Evolutionary conservation across 2,888 invertebrate genomes (phyloP).

Genomic region (Harpagoxenus sublaevis): DNA sequence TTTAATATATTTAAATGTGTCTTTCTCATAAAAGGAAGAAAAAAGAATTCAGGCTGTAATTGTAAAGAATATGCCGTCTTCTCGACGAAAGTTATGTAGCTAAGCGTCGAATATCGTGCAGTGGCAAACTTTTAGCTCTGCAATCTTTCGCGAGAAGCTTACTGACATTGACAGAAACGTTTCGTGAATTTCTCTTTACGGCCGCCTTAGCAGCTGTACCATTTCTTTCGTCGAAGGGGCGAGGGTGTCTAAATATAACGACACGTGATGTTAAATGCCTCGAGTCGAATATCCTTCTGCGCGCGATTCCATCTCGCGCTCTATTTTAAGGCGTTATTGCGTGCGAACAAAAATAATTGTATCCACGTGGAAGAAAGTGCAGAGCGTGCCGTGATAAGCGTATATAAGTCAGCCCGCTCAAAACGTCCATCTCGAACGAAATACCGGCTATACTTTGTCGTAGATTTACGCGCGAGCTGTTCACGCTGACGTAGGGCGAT

Average conservation of each 20-base stretch:
- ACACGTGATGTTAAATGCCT: conserved; percentile 27
- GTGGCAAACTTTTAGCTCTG: background rate
- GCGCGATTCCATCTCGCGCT: conserved; percentile 43
- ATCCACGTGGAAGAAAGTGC: conserved; percentile 53
- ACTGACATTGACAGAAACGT: conserved; percentile 48
- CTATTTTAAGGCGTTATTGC: conserved; percentile 63
- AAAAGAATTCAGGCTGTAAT: background rate
- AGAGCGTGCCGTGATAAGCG: conserved; percentile 58
- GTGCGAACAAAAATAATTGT: conserved; percentile 69
- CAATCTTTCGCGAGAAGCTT: conserved; percentile 14
- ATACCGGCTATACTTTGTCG: conserved; percentile 44
- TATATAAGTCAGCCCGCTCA: conserved; percentile 51
- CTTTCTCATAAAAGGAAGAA: background rate
- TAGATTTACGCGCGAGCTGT: conserved; percentile 40
- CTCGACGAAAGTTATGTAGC: background rate
- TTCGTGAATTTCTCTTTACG: conserved; percentile 34
- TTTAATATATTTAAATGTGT: background rate
- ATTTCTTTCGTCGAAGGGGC: conserved; percentile 20
- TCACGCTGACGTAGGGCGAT: conserved; percentile 22
- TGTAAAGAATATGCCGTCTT: background rate
- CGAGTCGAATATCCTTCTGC: conserved; percentile 5
- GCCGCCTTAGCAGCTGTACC: conserved; percentile 21
- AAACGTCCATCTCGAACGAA: conserved; percentile 54
- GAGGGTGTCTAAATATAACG: conserved; percentile 57
- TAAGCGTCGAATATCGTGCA: conserved; percentile 24